These are phyloP conservation scores for Hoplodrina blanda DNA, from an alignment of 2,888 invertebrate genomes.

Conservation along the genomic window DNA sequence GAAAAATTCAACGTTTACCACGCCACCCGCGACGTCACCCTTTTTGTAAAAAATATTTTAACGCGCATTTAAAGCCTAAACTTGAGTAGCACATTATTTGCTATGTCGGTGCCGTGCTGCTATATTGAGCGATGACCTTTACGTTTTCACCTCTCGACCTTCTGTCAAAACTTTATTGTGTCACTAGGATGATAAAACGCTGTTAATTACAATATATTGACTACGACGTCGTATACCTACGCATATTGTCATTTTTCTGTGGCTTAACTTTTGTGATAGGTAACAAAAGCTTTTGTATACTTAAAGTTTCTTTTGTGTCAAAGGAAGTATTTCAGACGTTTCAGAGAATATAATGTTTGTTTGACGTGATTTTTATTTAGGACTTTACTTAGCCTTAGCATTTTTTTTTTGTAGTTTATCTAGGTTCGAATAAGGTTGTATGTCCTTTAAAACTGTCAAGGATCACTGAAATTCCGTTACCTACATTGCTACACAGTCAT, in stretches of 20 bases:
- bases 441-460: no score
- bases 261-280: conserved; percentile 19
- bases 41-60: no score
- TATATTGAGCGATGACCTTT: no score
- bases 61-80: no score
- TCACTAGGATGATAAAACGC: conserved; percentile 18
- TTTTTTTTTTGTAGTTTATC: no score
- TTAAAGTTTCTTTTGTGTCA: conserved; percentile 14
- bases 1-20: no score
- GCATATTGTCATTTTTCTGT: conserved; percentile 31
- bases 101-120: no score
- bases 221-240: conserved; percentile 14
- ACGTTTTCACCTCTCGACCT: neutral
- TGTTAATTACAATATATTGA: conserved; percentile 37
- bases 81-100: no score
- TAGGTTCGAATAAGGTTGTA: no score
- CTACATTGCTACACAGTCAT: no score
- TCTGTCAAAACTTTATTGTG: neutral
- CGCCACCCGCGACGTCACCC: no score
- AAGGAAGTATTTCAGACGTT: conserved; percentile 20
- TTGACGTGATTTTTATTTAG: conserved; percentile 15
- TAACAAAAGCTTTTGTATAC: conserved; percentile 29
- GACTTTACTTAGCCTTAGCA: neutral
- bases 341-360: conserved; percentile 3
- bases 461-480: no score